A percentile compares a stretch with the other conserved stretches of the same genome.
These are phyloP conservation scores for Carcharodon carcharias DNA, from an alignment of 2,797 vertebrate species.

Conservation along the genomic window DNA sequence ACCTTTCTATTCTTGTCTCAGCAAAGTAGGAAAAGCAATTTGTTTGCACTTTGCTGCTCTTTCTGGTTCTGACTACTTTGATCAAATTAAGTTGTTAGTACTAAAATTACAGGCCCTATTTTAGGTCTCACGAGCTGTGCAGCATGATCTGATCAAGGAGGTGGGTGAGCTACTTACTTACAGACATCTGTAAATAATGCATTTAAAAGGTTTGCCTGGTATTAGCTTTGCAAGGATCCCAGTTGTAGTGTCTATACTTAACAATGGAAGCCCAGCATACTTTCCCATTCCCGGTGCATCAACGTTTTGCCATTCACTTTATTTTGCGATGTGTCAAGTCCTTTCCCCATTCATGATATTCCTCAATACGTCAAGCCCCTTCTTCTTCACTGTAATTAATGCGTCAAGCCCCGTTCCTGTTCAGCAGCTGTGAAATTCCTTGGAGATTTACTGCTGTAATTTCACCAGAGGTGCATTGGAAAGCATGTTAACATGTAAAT, in stretches of 20 bases:
- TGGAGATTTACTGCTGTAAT: not conserved
- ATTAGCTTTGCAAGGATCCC: not conserved
- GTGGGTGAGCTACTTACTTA: not conserved
- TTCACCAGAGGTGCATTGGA: not conserved
- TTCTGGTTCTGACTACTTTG: not conserved
- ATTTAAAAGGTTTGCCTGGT: not conserved
- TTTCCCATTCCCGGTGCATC: not conserved
- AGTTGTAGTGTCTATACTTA: not conserved
- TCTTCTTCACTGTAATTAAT: not conserved
- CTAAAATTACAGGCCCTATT: not conserved
- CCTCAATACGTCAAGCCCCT: not conserved
- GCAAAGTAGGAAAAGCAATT: not conserved
- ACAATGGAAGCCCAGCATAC: not conserved
- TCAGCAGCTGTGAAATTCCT: not conserved
- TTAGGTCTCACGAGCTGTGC: not conserved
- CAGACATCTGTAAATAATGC: not conserved
- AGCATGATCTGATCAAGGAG: not conserved
- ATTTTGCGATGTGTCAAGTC: not conserved
- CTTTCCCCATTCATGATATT: not conserved
- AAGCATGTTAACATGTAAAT: not conserved
- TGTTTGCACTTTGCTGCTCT: not conserved
- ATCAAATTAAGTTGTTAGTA: not conserved
- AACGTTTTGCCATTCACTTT: not conserved
- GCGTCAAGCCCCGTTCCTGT: not conserved
- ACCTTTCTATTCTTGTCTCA: not conserved